Conservation (phyloP, 2,888 invertebrate genomes). For the Caenorhabditis sinica region DNA sequence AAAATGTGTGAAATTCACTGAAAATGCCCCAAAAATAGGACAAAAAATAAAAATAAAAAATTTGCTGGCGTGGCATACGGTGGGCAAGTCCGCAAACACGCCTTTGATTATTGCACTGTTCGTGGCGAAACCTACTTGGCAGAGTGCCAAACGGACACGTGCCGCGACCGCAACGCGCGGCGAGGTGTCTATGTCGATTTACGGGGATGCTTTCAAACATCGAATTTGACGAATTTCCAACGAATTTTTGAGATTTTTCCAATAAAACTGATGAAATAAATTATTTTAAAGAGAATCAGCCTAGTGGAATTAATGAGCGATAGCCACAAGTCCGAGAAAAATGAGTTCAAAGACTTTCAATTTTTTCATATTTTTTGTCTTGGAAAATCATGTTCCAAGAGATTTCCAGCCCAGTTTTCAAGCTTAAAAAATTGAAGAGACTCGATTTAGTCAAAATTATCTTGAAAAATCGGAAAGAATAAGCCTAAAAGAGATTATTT, state of each 20-base stretch:
- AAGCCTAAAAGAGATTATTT: background rate
- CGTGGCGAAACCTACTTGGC: conserved; percentile 59
- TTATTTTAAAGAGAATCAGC: conserved; percentile 3
- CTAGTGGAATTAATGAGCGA: background rate
- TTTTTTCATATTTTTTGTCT: background rate
- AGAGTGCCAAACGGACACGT: conserved; percentile 28
- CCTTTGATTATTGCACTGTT: conserved; percentile 22
- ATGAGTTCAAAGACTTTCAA: background rate
- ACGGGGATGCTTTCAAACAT: conserved; percentile 44
- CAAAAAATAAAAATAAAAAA: background rate
- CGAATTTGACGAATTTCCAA: background rate
- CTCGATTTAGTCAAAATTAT: background rate
- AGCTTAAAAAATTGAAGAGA: background rate
- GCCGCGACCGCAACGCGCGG: conserved; percentile 29
- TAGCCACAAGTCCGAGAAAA: background rate
- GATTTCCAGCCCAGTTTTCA: background rate
- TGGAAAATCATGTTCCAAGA: conserved; percentile 15
- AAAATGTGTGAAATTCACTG: too few species aligned
- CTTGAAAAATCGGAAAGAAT: background rate
- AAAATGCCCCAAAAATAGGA: too few species aligned
- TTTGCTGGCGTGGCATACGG: conserved; percentile 30
- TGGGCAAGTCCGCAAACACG: conserved; percentile 55
- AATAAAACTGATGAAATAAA: background rate
- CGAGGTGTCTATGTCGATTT: conserved; percentile 55
- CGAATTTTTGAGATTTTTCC: background rate